phyloP scores from a whole-genome alignment of 2,888 invertebrate genomes.

The Protonemura montana region DNA sequence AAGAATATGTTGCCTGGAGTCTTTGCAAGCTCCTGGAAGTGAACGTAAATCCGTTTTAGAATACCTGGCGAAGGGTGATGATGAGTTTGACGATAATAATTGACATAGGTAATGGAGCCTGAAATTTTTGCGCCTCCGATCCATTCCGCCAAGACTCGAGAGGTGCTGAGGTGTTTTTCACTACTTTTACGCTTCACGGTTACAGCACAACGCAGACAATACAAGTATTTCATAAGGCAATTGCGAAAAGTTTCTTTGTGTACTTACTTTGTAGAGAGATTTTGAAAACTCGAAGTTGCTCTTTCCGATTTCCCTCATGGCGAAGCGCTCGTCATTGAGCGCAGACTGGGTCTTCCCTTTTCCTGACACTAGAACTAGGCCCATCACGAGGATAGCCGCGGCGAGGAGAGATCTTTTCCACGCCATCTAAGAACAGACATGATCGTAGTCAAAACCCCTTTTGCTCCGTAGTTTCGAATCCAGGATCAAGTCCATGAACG shows the following conservation, averaged over 20 bases:
- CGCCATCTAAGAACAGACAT: neutral
- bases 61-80: too few relatives aligned
- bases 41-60: neutral
- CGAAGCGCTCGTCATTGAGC: neutral
- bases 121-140: too few relatives aligned
- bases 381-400: neutral
- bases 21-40: conserved; percentile 43
- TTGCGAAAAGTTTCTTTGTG: too few relatives aligned
- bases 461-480: too few relatives aligned
- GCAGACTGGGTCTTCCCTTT: neutral
- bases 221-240: too few relatives aligned
- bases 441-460: neutral
- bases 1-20: conserved; percentile 57
- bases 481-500: neutral
- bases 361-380: neutral
- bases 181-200: too few relatives aligned
- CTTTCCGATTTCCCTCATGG: neutral
- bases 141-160: too few relatives aligned
- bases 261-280: neutral
- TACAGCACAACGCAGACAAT: too few relatives aligned
- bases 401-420: neutral
- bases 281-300: neutral
- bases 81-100: too few relatives aligned
- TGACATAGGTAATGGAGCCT: too few relatives aligned
- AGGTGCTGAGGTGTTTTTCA: too few relatives aligned